Evolutionary conservation across 2,888 invertebrate genomes (phyloP).

Genomic region (Notodonta dromedarius): DNA sequence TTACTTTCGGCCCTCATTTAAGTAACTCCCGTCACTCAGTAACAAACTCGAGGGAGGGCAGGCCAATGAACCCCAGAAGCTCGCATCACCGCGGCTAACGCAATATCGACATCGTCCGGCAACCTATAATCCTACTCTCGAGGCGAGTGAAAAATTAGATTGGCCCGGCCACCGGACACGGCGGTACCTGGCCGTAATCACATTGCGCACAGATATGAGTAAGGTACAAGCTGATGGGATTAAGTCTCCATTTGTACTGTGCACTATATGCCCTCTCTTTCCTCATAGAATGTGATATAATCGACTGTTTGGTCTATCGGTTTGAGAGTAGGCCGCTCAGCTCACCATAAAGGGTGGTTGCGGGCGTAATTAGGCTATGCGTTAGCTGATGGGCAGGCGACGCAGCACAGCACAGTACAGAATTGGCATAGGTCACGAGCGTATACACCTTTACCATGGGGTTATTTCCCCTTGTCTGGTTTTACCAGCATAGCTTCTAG

Average conservation of each 20-base stretch:
- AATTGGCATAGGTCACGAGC: too few species aligned
- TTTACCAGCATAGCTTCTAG: too few species aligned
- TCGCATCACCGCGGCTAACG: slow-evolving; percentile 27
- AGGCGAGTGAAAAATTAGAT: slow-evolving; percentile 61
- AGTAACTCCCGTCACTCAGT: not conserved
- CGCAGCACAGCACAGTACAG: too few species aligned
- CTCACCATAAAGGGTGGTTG: too few species aligned
- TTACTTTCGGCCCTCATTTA: not conserved
- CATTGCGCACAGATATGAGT: slow-evolving; percentile 34
- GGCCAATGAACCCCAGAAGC: not conserved
- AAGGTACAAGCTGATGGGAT: slow-evolving; percentile 15
- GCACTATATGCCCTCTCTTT: not conserved
- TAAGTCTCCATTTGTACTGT: not conserved
- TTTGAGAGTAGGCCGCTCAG: too few species aligned
- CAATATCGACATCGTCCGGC: slow-evolving; percentile 38
- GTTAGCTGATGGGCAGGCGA: too few species aligned
- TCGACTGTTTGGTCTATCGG: too few species aligned
- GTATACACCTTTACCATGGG: too few species aligned
- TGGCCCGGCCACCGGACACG: slow-evolving; percentile 41
- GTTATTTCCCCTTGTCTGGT: too few species aligned
- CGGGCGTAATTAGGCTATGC: too few species aligned
- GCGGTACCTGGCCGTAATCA: slow-evolving; percentile 46
- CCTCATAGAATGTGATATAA: too few species aligned
- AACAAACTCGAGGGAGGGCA: not conserved
- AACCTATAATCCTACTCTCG: slow-evolving; percentile 39